Base-by-base conservation (phyloP, 2,797 vertebrate genomes). In the Sphenodon punctatus region DNA sequence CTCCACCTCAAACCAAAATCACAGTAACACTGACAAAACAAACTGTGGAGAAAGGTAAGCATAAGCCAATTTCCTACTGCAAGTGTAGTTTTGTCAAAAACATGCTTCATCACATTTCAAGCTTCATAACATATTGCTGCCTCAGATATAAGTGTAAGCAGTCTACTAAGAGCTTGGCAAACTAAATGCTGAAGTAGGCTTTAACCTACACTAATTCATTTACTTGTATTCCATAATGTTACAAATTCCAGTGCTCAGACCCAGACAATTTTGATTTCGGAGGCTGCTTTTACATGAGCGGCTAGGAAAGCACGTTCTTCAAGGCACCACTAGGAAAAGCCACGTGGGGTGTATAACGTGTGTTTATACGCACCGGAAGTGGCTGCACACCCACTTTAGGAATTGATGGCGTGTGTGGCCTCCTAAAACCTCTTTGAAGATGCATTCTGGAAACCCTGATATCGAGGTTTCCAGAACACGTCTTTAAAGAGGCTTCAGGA, bases 81-180 rank as follows among this genome's bases (percentile, higher is more conserved):
- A 70, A 85, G 46, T 42, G 19, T 85, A 90, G 67, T 88, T 81
- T 85, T 67, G 80, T 85, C 84, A 88, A 61, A 90, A 93, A 85
- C 69, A 67, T 32, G 61, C 87, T 89, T 78, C 80, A 70, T 87
- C 82, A 85, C 71, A 74, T 90, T 92, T 93, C 89, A 93, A 89
- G 91, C 88, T 93, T 92, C 91, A 74, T 88, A 89, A 91, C 71
- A 71, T 94, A 92, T 87, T 87, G 90, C 92, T 92, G 88, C 78
- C 84, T 92, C 92, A 93, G 92, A 89, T 32, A 42, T 78, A 87
- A 63, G 66, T 85, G 85, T 82, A 83, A 89, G 80, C 64, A 85
- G 77, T 73, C 81, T 73, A 73, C 92, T 92, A 91, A 83, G 65
- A 59, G 69, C 90, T 89, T 89, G 85, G 41, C n/a, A 80, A 92